A percentile compares a stretch with the other conserved stretches of the same genome.
These are phyloP conservation scores for Meloidogyne chitwoodi DNA, from an alignment of 1,140 invertebrate species.

Conservation along the genomic window DNA sequence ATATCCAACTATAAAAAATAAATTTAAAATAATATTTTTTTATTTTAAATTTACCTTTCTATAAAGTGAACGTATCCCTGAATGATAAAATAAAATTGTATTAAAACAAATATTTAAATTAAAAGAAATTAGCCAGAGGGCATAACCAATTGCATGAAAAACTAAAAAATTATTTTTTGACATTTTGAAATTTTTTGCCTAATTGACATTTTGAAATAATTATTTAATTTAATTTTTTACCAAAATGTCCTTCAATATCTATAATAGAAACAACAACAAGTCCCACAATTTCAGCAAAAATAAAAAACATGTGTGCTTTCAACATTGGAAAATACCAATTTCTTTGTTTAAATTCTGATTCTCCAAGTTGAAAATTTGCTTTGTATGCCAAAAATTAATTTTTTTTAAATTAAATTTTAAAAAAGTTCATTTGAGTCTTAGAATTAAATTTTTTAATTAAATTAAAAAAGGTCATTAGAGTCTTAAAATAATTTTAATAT, in stretches of 20 bases:
- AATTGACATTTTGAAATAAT: slow-evolving; percentile 37
- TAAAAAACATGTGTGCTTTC: slow-evolving; percentile 41
- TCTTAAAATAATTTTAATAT: no score
- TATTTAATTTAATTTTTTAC: slow-evolving; percentile 24
- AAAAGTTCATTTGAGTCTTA: neutral
- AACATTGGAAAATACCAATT: slow-evolving; percentile 47
- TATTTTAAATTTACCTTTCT: slow-evolving; percentile 21
- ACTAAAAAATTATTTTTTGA: slow-evolving; percentile 54
- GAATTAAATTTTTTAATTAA: no score
- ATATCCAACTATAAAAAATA: slow-evolving; percentile 34
- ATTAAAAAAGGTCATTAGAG: neutral
- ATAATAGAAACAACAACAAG: slow-evolving; percentile 49
- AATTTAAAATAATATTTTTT: neutral
- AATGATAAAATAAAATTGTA: slow-evolving; percentile 47
- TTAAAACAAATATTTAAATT: slow-evolving; percentile 59
- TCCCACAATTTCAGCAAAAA: slow-evolving; percentile 47
- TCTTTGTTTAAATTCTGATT: slow-evolving; percentile 38
- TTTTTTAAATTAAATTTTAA: no score
- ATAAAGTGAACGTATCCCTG: slow-evolving; percentile 41
- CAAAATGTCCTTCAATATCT: slow-evolving; percentile 50
- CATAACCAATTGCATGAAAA: neutral
- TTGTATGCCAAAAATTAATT: slow-evolving; percentile 48
- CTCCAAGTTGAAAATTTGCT: slow-evolving; percentile 38
- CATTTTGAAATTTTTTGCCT: slow-evolving; percentile 46
- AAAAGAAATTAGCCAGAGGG: neutral